A percentile compares a stretch with the other conserved stretches of the same genome.
These are phyloP conservation scores for Gavialis gangeticus DNA, from an alignment of 2,113 vertebrate species.

Conservation along the genomic window DNA sequence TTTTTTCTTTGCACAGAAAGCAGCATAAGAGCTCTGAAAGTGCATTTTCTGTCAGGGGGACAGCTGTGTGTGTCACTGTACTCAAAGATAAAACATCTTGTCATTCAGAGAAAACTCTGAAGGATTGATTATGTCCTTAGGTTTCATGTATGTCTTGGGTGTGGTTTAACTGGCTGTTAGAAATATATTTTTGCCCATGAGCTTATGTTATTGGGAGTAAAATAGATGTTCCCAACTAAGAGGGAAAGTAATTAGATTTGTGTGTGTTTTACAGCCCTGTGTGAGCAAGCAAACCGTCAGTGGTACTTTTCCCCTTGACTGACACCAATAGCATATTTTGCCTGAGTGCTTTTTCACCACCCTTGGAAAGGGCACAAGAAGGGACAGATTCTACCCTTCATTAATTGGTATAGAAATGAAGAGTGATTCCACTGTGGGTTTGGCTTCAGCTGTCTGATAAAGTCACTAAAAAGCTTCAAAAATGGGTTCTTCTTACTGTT, in stretches of 20 bases:
- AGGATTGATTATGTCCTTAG: neutral
- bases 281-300: neutral
- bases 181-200: neutral
- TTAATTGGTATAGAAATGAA: neutral
- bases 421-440: neutral
- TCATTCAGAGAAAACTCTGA: neutral
- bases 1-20: too few relatives aligned
- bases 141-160: neutral
- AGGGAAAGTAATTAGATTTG: neutral
- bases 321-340: neutral
- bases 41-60: neutral
- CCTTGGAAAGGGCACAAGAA: neutral
- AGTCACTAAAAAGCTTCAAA: neutral
- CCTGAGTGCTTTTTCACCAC: neutral
- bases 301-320: neutral
- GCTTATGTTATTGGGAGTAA: neutral
- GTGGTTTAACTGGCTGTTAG: neutral
- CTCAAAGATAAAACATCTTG: neutral
- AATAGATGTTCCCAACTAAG: neutral
- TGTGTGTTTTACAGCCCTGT: neutral
- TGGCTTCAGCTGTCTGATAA: neutral
- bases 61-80: neutral
- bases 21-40: neutral
- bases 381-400: neutral
- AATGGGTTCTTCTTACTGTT: neutral